phyloP scores from a whole-genome alignment of 1,140 invertebrate genomes.

The Eueides isabella region DNA sequence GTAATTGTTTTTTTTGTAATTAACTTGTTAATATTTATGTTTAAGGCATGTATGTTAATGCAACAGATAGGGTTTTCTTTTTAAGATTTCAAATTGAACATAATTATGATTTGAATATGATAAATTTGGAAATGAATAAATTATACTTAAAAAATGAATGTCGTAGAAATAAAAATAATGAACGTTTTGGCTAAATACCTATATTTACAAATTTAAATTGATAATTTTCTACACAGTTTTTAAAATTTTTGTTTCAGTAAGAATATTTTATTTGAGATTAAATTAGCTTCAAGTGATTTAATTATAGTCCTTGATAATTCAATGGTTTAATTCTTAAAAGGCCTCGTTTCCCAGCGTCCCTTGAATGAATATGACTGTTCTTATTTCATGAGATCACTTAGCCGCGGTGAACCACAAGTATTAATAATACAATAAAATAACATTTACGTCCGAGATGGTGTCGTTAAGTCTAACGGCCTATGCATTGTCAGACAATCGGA shows the following conservation, averaged over 20 bases:
- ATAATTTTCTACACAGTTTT: no score
- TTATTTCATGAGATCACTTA: constrained; percentile 43
- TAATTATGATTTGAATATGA: no score
- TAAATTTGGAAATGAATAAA: no score
- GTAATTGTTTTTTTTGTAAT: constrained; percentile 65
- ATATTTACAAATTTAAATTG: no score
- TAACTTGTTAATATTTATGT: constrained; percentile 52
- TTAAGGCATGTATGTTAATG: constrained; percentile 18
- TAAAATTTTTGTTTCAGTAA: no score
- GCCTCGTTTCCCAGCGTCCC: background rate
- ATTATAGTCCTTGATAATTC: no score
- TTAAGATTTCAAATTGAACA: background rate
- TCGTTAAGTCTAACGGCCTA: constrained; percentile 61
- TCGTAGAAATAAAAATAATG: no score
- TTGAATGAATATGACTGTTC: background rate
- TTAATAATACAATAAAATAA: constrained; percentile 59
- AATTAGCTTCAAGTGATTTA: no score
- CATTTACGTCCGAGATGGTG: constrained; percentile 45
- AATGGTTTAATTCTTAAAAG: background rate
- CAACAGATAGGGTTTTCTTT: background rate
- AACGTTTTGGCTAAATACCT: no score
- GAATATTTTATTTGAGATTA: no score
- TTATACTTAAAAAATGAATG: no score
- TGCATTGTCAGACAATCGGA: constrained; percentile 47
- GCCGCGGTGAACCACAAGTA: constrained; percentile 57